These are phyloP conservation scores for Artibeus lituratus DNA, from an alignment of 2,797 vertebrate species.

Conservation along the genomic window DNA sequence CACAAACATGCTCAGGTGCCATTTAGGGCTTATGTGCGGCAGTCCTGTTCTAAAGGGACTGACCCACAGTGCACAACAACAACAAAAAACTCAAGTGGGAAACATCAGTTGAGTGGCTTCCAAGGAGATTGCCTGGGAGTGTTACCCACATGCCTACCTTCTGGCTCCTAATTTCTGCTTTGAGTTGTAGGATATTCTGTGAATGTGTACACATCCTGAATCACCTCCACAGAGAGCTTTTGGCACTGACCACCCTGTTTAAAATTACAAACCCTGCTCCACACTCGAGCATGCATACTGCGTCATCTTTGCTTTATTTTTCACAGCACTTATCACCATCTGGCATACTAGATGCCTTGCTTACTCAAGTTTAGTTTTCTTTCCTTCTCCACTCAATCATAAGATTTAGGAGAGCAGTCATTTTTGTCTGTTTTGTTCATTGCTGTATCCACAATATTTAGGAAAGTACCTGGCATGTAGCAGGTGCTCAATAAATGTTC, in stretches of 20 bases:
- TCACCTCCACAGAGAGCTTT: background rate
- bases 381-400: background rate
- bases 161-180: background rate
- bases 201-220: conserved; percentile 23
- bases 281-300: background rate
- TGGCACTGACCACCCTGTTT: conserved; percentile 6
- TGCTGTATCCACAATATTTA: background rate
- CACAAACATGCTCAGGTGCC: background rate
- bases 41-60: background rate
- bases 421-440: background rate
- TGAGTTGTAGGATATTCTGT: background rate
- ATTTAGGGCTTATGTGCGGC: background rate
- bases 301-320: background rate
- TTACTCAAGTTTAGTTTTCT: conserved; percentile 5
- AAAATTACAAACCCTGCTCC: conserved; percentile 37
- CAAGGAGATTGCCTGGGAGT: background rate
- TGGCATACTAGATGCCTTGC: background rate
- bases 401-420: background rate
- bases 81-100: background rate
- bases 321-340: conserved; percentile 22
- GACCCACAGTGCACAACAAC: accelerated
- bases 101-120: background rate
- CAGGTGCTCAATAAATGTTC: background rate
- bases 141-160: background rate
- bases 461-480: background rate